These are phyloP conservation scores for Hydropotes inermis DNA, from an alignment of 2,113 vertebrate species.

Conservation along the genomic window DNA sequence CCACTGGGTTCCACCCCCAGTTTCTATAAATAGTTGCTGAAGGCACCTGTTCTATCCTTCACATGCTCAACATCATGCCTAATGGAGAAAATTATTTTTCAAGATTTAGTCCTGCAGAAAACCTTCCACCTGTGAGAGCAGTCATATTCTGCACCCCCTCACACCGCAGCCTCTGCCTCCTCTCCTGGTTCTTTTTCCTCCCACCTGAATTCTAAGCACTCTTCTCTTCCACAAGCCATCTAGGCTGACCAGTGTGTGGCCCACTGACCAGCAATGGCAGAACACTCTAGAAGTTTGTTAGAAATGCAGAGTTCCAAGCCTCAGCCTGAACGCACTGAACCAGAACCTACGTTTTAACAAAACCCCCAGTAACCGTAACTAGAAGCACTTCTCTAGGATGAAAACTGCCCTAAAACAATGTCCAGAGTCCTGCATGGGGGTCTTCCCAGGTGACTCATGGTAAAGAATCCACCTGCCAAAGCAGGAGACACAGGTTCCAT, in stretches of 20 bases:
- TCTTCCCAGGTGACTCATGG: background rate
- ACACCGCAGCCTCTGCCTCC: background rate
- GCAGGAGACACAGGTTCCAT: background rate
- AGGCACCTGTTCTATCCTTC: background rate
- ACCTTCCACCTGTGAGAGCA: background rate
- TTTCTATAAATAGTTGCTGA: background rate
- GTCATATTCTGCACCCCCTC: background rate
- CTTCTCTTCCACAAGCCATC: background rate
- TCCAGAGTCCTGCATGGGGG: background rate
- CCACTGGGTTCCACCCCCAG: too few relatives aligned
- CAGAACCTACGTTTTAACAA: background rate
- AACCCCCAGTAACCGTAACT: background rate
- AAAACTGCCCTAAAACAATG: background rate
- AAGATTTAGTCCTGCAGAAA: background rate
- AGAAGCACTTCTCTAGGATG: background rate
- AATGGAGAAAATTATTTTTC: background rate
- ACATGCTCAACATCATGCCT: background rate
- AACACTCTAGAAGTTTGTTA: background rate
- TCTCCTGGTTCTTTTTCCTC: background rate
- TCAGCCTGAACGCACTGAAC: background rate
- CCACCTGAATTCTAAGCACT: too few relatives aligned
- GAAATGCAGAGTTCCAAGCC: background rate
- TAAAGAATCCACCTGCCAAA: background rate
- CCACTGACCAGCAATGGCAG: rapidly evolving
- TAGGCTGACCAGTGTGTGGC: background rate